Evolutionary conservation across 2,888 invertebrate genomes (phyloP).

Genomic region (Clivina fossor): DNA sequence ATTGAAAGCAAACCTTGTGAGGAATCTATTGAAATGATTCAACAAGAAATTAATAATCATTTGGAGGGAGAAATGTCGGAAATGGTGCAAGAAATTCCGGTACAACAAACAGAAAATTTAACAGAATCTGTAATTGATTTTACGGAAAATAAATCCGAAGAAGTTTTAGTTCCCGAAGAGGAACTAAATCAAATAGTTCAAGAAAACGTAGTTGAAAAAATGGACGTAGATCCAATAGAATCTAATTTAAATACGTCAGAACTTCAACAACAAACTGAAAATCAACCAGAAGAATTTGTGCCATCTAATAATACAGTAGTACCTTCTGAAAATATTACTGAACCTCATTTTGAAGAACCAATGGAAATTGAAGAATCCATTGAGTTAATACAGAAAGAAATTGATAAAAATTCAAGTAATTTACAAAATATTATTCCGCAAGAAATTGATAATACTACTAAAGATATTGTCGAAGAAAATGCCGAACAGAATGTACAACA

Average conservation of each 20-base stretch:
- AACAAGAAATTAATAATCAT: constrained; percentile 49
- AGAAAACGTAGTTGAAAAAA: constrained; percentile 13
- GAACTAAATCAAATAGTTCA: neutral
- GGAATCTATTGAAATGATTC: constrained; percentile 54
- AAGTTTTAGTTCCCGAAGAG: neutral
- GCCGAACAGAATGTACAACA: too few relatives aligned
- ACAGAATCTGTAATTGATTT: neutral
- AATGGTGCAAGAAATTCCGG: neutral
- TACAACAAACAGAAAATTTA: neutral
- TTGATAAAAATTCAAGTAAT: constrained; percentile 23
- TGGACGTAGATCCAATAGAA: constrained; percentile 6
- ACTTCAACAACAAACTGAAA: too few relatives aligned
- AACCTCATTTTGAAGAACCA: constrained; percentile 31
- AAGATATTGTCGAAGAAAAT: too few relatives aligned
- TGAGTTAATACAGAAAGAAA: constrained; percentile 29
- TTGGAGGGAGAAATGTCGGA: constrained; percentile 33
- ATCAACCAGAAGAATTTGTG: neutral
- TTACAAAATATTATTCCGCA: neutral
- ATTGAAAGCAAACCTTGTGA: constrained; percentile 19
- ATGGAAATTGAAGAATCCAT: constrained; percentile 40
- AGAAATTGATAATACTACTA: too few relatives aligned
- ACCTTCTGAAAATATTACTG: constrained; percentile 1
- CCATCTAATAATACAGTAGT: neutral
- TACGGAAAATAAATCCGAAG: too few relatives aligned
- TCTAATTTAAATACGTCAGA: neutral